phyloP scores from a whole-genome alignment of 2,113 vertebrate genomes.

The Catharus minimus region DNA sequence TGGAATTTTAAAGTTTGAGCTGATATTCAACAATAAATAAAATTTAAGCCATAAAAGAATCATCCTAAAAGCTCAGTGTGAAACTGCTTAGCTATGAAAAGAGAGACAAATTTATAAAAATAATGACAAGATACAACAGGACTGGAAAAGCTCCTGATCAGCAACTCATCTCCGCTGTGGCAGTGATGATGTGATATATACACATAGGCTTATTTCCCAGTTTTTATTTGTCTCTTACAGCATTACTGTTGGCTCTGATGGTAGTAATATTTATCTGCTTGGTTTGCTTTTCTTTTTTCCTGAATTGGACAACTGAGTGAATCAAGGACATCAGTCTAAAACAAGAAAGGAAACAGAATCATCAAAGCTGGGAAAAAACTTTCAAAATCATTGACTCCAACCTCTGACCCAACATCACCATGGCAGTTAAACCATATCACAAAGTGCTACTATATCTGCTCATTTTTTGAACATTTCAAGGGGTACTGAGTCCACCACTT shows the following conservation, averaged over 20 bases:
- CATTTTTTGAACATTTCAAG: not conserved
- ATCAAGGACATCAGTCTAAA: not conserved
- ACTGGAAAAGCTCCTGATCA: conserved; percentile 39
- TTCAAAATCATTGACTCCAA: not conserved
- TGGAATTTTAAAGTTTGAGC: not conserved
- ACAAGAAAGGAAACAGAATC: not conserved
- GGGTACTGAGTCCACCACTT: not conserved
- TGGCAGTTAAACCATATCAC: not conserved
- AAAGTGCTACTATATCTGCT: not conserved
- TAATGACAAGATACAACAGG: not conserved
- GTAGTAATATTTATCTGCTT: conserved; percentile 48
- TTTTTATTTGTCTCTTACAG: conserved; percentile 47
- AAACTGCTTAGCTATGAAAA: conserved; percentile 4
- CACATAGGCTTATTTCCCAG: conserved; percentile 58
- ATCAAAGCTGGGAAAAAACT: not conserved
- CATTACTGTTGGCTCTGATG: conserved; percentile 23
- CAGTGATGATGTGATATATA: conserved; percentile 34
- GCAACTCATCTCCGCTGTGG: not conserved
- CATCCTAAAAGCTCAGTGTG: not conserved
- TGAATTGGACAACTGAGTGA: conserved; percentile 19
- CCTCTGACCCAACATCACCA: not conserved
- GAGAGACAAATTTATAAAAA: conserved; percentile 6
- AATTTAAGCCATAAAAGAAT: not conserved
- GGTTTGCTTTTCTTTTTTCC: conserved; percentile 20
- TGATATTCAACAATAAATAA: not conserved